phyloP scores from a whole-genome alignment of 2,888 invertebrate genomes.

The Harmothoe impar region DNA sequence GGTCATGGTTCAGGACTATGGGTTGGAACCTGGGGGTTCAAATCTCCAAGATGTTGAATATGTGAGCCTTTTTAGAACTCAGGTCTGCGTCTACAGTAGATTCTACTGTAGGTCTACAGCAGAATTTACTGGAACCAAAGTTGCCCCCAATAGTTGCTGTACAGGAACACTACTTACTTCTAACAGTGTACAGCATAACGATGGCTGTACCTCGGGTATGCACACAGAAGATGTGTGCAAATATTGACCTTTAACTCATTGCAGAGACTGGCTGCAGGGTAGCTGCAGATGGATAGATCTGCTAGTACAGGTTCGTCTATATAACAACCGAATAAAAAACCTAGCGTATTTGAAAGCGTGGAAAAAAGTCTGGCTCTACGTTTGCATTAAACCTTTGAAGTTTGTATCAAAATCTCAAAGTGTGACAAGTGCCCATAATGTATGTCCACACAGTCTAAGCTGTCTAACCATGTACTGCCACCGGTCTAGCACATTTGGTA shows the following conservation, averaged over 20 bases:
- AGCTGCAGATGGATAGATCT: background rate
- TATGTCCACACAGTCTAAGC: background rate
- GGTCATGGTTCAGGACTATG: no score
- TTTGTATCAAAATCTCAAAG: background rate
- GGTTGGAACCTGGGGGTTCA: no score
- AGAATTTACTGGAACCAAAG: no score
- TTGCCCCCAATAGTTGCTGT: no score
- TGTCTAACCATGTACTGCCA: background rate
- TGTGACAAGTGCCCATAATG: background rate
- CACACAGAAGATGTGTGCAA: background rate
- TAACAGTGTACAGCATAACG: background rate
- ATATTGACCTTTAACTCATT: conserved; percentile 30
- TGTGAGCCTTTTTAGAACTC: no score
- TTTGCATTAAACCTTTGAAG: background rate
- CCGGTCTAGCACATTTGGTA: background rate
- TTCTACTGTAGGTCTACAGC: no score
- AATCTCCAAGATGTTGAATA: no score
- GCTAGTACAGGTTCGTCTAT: background rate
- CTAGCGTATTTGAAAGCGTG: background rate
- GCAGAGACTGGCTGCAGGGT: background rate
- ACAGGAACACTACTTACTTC: no score
- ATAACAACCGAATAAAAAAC: background rate
- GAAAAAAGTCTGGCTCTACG: background rate
- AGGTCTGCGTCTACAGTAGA: no score
- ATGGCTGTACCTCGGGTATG: background rate